Base-by-base conservation (phyloP, 2,113 vertebrate species). In the Maccullochella peelii region DNA sequence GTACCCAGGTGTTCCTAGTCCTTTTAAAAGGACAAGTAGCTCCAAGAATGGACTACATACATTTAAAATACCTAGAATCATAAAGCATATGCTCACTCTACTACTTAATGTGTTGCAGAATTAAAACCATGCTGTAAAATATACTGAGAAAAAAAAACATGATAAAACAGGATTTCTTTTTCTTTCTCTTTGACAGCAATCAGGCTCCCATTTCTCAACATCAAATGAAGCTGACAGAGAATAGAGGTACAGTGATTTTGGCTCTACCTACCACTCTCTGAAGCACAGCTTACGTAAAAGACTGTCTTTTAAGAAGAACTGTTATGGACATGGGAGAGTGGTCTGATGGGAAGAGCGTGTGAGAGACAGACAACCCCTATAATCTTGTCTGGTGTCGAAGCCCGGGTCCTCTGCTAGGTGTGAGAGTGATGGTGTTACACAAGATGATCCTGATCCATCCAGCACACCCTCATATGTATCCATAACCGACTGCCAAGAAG, bases 1-100 rank as follows among this genome's bases (percentile, higher is more conserved):
- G 86, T 70, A 57, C 77, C 71, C 90, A 88, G 88, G 80, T 91
- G 87, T 80, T 80, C 57, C 20, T 7, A 16, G 27, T 79, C 42
- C 61, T 77, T 74, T 70, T 49, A 54, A 73, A 88, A 76, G 27
- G 71, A 84, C 15, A 81, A 86, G 78, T 59, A 49, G 70, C 9
- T 79, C 18, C 15, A 66, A 68, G 38, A 79, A 74, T 84, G 47
- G 42, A 77, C 33, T 73, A 61, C 67, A 77, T 83, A 77, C 33
- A 79, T 80, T 83, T n/a, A 77, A 49, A 82, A 78, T 75, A 42
- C 42, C 42, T 68, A 3, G 5, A 61, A 54, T 38, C 33, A 10
- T 36, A 67, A 75, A 70, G 40, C 65, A 59, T 70, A 84, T 42
- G 49, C 30, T 82, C 42, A n/a, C 59, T 75, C 20, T 15, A 47